phyloP scores from a whole-genome alignment of 2,888 invertebrate species.

The Lumbricus terrestris region DNA sequence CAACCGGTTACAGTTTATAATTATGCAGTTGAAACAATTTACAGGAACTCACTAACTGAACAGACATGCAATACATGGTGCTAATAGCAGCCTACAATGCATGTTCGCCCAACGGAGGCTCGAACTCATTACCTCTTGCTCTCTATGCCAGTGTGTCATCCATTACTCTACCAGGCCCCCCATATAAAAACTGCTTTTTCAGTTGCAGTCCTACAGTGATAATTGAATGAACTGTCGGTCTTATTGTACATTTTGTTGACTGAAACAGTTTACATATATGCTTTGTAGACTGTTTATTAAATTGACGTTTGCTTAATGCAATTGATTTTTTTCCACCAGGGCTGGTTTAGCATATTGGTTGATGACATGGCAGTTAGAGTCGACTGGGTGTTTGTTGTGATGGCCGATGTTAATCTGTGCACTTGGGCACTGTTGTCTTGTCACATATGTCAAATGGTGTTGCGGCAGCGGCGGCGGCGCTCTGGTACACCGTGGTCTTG shows the following conservation, averaged over 20 bases:
- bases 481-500: constrained; percentile 10
- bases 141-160: too few species aligned
- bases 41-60: too few species aligned
- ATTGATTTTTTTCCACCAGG: constrained; percentile 9
- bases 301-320: neutral
- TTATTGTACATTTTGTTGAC: neutral
- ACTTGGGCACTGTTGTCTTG: neutral
- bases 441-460: neutral
- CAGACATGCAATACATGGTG: too few species aligned
- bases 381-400: constrained; percentile 14
- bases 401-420: neutral
- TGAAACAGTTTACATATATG: neutral
- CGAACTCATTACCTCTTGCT: too few species aligned
- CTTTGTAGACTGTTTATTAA: neutral
- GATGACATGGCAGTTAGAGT: constrained; percentile 11
- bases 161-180: too few species aligned
- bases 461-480: neutral
- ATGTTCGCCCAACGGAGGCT: too few species aligned
- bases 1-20: too few species aligned
- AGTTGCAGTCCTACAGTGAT: neutral
- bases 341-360: constrained; percentile 17
- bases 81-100: too few species aligned
- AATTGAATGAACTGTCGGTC: neutral
- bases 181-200: too few species aligned
- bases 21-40: too few species aligned